A percentile compares a stretch with the other conserved stretches of the same genome.
phyloP scores from a whole-genome alignment of 2,113 vertebrate genomes.

The Pygoscelis antarcticus region DNA sequence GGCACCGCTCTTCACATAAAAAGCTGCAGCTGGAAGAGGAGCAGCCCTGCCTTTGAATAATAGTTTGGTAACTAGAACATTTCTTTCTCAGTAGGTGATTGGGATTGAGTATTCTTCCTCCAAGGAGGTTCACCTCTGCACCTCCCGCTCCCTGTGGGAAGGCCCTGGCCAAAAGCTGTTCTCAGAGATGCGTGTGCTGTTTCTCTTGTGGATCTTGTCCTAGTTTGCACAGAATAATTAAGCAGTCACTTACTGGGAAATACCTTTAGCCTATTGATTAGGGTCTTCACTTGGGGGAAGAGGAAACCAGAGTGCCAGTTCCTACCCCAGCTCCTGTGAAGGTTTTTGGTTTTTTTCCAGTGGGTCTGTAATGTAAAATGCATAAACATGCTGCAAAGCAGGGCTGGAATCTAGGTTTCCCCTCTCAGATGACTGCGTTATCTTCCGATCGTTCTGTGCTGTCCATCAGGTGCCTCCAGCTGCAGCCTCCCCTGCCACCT shows the following conservation, averaged over 20 bases:
- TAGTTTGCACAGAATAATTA: background rate
- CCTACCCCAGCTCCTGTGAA: background rate
- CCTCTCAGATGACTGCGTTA: background rate
- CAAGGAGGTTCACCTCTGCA: background rate
- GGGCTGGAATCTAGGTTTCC: background rate
- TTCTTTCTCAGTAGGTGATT: background rate
- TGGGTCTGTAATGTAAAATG: background rate
- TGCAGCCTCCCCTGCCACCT: background rate
- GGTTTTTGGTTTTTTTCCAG: background rate
- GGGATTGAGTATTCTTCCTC: background rate
- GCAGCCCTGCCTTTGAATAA: background rate
- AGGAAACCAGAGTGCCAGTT: background rate
- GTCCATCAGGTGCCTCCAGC: background rate
- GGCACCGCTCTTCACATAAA: conserved; percentile 4
- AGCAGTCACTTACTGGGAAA: background rate
- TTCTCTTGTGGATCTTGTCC: background rate
- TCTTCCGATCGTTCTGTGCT: background rate
- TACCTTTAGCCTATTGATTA: background rate
- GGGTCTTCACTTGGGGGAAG: background rate
- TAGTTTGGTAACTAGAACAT: background rate
- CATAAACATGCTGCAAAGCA: background rate
- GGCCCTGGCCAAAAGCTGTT: background rate
- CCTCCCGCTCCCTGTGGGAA: background rate
- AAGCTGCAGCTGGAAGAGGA: background rate
- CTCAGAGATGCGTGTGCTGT: rapidly evolving